Evolutionary conservation across 2,888 invertebrate genomes (phyloP).

Genomic region (Notocelia uddmanniana): DNA sequence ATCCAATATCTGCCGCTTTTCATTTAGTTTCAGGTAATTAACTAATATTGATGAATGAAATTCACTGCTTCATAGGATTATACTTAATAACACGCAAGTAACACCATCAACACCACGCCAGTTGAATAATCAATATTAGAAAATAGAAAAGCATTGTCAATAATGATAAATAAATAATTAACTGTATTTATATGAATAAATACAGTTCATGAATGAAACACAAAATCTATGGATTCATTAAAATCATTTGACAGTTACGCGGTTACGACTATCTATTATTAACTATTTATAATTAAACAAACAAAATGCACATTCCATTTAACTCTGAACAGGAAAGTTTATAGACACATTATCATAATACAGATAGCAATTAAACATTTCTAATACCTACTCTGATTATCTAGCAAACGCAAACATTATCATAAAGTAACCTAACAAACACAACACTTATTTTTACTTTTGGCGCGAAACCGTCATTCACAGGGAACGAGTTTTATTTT

Average conservation of each 20-base stretch:
- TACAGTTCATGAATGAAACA: too few relatives aligned
- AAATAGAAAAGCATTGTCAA: too few relatives aligned
- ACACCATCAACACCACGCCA: too few relatives aligned
- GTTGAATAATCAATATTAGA: too few relatives aligned
- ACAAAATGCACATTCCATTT: slow-evolving; percentile 19
- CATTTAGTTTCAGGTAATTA: too few relatives aligned
- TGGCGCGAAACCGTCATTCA: slow-evolving; percentile 23
- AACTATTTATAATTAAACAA: background rate
- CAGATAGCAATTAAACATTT: slow-evolving; percentile 19
- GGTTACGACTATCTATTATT: background rate
- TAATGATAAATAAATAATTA: too few relatives aligned
- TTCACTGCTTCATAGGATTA: too few relatives aligned
- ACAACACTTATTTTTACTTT: slow-evolving; percentile 18
- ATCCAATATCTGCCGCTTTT: too few relatives aligned
- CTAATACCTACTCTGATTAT: background rate
- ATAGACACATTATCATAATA: slow-evolving; percentile 6
- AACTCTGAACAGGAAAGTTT: background rate
- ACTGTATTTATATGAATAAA: too few relatives aligned
- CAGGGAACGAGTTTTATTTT: slow-evolving; percentile 14
- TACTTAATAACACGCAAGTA: too few relatives aligned
- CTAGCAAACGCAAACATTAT: slow-evolving; percentile 12
- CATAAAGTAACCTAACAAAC: background rate
- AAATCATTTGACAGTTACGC: background rate
- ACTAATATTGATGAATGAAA: too few relatives aligned
- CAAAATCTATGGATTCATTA: too few relatives aligned